phyloP scores from a whole-genome alignment of 1,140 invertebrate genomes.

The Delia radicum region DNA sequence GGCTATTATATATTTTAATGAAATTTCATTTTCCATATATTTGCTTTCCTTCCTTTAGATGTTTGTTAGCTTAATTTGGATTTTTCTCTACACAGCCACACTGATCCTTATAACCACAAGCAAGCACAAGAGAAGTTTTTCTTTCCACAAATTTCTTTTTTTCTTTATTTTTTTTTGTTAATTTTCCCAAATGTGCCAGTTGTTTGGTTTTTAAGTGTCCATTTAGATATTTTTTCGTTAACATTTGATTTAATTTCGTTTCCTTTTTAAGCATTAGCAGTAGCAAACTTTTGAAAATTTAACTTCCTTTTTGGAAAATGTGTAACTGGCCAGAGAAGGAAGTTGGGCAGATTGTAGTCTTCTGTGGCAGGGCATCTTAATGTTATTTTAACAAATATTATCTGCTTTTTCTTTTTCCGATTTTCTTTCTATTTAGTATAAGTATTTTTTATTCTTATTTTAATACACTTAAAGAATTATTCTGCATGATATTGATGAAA shows the following conservation, averaged over 20 bases:
- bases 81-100: background rate
- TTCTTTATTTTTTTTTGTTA: background rate
- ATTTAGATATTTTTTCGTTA: background rate
- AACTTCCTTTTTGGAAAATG: background rate
- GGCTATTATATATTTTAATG: background rate
- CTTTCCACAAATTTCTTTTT: background rate
- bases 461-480: too few species aligned
- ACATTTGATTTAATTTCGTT: background rate
- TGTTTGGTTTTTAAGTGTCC: background rate
- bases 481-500: too few species aligned
- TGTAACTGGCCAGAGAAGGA: background rate
- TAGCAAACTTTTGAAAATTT: background rate
- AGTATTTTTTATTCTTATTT: background rate
- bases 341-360: too few species aligned
- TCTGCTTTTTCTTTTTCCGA: background rate
- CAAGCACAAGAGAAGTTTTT: background rate
- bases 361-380: background rate
- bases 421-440: background rate
- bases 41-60: background rate
- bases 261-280: background rate
- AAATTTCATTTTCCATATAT: background rate
- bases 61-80: background rate
- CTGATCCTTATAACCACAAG: background rate
- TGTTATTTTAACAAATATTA: background rate
- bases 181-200: background rate